phyloP scores from a whole-genome alignment of 2,888 invertebrate genomes.

The Eutolmus rufibarbis region DNA sequence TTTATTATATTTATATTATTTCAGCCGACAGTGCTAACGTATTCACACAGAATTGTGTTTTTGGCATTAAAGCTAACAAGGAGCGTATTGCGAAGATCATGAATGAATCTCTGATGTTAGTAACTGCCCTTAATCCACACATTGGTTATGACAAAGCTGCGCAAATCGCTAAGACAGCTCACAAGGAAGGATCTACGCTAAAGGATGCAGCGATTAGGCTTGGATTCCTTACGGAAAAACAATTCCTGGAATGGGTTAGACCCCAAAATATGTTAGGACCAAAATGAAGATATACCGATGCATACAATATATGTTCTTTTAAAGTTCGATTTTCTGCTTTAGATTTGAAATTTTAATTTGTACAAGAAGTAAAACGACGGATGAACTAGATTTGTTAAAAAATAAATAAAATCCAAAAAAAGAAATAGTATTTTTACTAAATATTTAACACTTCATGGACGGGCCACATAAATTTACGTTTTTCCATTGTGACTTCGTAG shows the following conservation, averaged over 20 bases:
- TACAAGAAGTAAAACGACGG: no score
- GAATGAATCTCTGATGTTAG: conserved; percentile 95
- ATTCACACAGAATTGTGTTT: conserved; percentile 88
- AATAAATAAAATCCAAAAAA: no score
- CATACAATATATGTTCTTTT: neutral
- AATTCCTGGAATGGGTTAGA: conserved; percentile 90
- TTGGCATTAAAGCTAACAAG: conserved; percentile 79
- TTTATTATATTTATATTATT: neutral
- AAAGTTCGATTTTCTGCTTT: no score
- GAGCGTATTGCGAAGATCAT: conserved; percentile 82
- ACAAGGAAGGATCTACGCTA: conserved; percentile 86
- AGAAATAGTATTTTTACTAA: no score
- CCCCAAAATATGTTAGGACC: conserved; percentile 92
- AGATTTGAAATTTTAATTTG: no score
- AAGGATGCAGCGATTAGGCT: conserved; percentile 89
- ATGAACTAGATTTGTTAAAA: no score
- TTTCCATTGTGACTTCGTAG: no score
- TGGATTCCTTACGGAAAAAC: conserved; percentile 78
- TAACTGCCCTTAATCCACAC: conserved; percentile 96
- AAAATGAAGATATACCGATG: conserved; percentile 65
- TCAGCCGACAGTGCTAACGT: conserved; percentile 79
- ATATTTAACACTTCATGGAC: no score
- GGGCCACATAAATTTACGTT: no score
- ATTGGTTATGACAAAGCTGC: conserved; percentile 99
- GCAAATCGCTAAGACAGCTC: conserved; percentile 94